These are phyloP conservation scores for Kryptolebias marmoratus DNA, from an alignment of 2,113 vertebrate species.

Conservation along the genomic window DNA sequence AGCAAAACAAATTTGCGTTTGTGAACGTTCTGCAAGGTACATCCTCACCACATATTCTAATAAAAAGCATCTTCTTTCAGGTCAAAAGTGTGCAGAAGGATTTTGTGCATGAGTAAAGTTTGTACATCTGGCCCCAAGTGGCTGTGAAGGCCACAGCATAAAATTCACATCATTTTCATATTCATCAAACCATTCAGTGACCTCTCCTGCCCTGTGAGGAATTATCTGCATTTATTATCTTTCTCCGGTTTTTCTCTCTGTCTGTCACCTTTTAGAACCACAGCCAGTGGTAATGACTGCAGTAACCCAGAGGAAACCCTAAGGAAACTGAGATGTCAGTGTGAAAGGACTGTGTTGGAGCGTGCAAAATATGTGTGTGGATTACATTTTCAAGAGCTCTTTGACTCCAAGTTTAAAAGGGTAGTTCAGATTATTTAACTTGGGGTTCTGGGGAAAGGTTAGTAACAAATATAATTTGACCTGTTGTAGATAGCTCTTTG, in stretches of 20 bases:
- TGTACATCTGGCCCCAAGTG: constrained; percentile 4
- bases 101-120: neutral
- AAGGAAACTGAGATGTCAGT: constrained; percentile 3
- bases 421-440: no score
- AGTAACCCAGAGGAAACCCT: constrained; percentile 5
- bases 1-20: neutral
- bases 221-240: constrained; percentile 60
- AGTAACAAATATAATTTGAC: no score
- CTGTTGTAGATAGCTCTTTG: no score
- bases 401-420: no score
- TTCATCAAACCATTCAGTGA: constrained; percentile 52
- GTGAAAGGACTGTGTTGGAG: constrained; percentile 19
- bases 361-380: constrained; percentile 18
- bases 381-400: neutral
- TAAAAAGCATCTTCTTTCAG: neutral
- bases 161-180: constrained; percentile 48
- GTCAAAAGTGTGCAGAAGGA: neutral
- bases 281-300: constrained; percentile 1
- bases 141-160: constrained; percentile 5
- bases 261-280: constrained; percentile 15
- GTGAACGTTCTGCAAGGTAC: no score
- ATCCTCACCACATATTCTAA: neutral
- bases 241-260: constrained; percentile 16
- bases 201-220: constrained; percentile 31
- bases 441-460: no score